Evolutionary conservation across 2,797 vertebrate genomes (phyloP).

Genomic region (Cyprinodon diabolis): DNA sequence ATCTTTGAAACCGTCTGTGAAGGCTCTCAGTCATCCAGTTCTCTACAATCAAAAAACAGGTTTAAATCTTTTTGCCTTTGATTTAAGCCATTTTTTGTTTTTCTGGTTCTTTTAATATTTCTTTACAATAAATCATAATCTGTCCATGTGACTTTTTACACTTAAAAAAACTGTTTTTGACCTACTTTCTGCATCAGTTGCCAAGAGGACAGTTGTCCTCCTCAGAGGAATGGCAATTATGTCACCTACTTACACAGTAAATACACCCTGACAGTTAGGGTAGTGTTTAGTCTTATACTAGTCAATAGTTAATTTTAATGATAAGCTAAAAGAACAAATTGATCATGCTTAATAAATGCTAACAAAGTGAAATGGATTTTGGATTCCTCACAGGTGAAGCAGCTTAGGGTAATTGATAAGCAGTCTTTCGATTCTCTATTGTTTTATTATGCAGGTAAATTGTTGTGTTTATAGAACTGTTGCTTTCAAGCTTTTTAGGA

Average conservation of each 20-base stretch:
- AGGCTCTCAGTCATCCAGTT: too few species aligned
- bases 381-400: constrained; percentile 31
- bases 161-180: constrained; percentile 14
- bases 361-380: constrained; percentile 15
- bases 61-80: too few species aligned
- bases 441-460: constrained; percentile 11
- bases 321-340: constrained; percentile 30
- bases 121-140: neutral
- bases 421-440: constrained; percentile 20
- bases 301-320: constrained; percentile 51
- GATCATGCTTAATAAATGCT: constrained; percentile 23
- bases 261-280: constrained; percentile 22
- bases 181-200: constrained; percentile 33
- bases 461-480: constrained; percentile 25
- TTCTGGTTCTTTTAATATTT: too few species aligned
- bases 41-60: too few species aligned
- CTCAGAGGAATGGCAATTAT: constrained; percentile 45
- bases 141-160: constrained; percentile 5
- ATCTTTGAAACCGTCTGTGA: neutral
- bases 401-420: constrained; percentile 40
- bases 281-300: constrained; percentile 41
- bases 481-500: constrained; percentile 42
- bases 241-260: constrained; percentile 34
- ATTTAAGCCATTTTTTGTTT: too few species aligned
- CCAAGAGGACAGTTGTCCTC: constrained; percentile 31